phyloP scores from a whole-genome alignment of 2,113 vertebrate genomes.

The Chinchilla lanigera region DNA sequence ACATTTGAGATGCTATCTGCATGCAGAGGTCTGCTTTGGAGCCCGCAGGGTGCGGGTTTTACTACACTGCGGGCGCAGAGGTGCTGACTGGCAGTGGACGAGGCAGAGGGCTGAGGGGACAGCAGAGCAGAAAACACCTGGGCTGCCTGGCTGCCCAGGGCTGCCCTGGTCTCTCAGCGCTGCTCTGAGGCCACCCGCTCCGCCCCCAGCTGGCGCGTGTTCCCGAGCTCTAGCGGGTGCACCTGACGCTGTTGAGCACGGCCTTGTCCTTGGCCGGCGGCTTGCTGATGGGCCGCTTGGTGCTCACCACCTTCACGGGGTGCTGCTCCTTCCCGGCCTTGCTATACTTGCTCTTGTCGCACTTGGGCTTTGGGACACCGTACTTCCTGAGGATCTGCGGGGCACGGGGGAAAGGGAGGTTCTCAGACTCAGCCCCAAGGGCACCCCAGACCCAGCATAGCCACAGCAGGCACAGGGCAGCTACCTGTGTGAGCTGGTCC shows the following conservation, averaged over 20 bases:
- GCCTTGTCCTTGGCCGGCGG: conserved; percentile 96
- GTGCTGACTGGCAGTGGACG: accelerated
- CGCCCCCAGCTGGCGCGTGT: accelerated
- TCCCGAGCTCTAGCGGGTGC: background rate
- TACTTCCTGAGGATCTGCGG: conserved; percentile 96
- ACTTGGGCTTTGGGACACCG: conserved; percentile 92
- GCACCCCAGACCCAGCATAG: accelerated
- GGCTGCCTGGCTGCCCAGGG: accelerated
- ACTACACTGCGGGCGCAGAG: background rate
- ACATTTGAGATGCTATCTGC: background rate
- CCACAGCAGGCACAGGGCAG: accelerated
- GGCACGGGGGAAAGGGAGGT: accelerated
- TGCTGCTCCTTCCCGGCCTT: conserved; percentile 97
- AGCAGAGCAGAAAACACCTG: background rate
- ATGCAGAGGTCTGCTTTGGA: background rate
- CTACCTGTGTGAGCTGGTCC: conserved; percentile 98
- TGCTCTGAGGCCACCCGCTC: accelerated
- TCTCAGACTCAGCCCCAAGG: background rate
- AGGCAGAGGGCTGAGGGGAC: accelerated
- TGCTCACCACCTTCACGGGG: conserved; percentile 97
- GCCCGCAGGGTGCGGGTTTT: background rate
- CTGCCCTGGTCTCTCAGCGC: background rate
- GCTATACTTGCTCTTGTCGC: conserved; percentile 97
- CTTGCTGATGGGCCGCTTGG: conserved; percentile 95
- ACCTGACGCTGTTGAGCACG: conserved; percentile 96